Evolutionary conservation across 2,797 vertebrate genomes (phyloP), one percentile per base, ranked within the genome.

Genomic region (Scomberomorus guttatus): DNA sequence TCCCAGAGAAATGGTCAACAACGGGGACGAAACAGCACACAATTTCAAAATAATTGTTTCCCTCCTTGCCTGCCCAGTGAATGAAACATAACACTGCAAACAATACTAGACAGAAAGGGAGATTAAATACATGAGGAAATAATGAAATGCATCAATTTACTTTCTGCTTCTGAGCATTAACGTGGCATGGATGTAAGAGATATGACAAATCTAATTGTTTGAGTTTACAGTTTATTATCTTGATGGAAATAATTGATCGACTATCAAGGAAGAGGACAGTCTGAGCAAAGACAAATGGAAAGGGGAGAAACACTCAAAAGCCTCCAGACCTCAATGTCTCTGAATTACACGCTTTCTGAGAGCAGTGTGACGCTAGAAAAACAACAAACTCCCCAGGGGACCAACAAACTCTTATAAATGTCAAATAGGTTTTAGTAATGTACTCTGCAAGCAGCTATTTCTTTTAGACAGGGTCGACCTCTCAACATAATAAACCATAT

Each of bases 31-130:
- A 91, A 84, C 69, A 50, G 85, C 80, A 80, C 87, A 80, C 77
- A 70, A 65, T 81, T 85, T 55, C 78, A 89, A 83, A 95, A 91
- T 88, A 94, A 95, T 94, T 87, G 88, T 80, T 75, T 84, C 79
- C 68, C 71, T 81, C 51, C 80, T 69, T 46, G 67, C 70, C 78
- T 86, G 69, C 84, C 59, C 39, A 15, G 62, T 52, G 68, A 92
- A 92, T 92, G 82, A 91, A 84, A 87, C 81, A 86, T 77, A 83
- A 79, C 66, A 58, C 77, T 69, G 67, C 78, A 86, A 87, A 87
- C 75, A 72, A 50, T 57, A 61, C 6, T 2, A 27, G 80, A 74
- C 77, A 80, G 60, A 56, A 62, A 55, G 12, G 51, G 54, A 69
- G 59, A 76, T 81, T 69, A 70, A 72, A 82, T 61, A 81, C 52